Evolutionary conservation across 2,888 invertebrate genomes (phyloP).

Genomic region (Drosophila anomalata): DNA sequence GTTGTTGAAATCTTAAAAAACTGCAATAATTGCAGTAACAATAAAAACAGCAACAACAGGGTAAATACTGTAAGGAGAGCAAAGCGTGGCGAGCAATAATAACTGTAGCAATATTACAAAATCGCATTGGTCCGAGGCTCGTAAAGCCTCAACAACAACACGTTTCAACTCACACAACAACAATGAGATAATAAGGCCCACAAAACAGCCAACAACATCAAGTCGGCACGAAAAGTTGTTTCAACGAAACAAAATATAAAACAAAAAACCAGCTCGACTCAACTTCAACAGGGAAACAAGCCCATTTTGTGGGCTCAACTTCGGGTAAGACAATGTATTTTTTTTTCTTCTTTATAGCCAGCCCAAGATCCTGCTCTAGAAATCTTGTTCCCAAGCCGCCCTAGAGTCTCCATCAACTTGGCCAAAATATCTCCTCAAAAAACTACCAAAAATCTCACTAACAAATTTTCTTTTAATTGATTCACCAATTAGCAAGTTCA

Average conservation of each 20-base stretch:
- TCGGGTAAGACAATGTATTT: conserved; percentile 23
- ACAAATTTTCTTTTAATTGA: conserved; percentile 17
- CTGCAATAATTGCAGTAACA: conserved; percentile 73
- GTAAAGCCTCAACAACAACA: conserved; percentile 10
- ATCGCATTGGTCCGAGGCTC: conserved; percentile 51
- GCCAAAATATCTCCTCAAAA: neutral
- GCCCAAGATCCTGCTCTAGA: conserved; percentile 38
- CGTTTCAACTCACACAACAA: conserved; percentile 33
- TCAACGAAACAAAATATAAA: conserved; percentile 45
- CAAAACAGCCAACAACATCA: conserved; percentile 24
- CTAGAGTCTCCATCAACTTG: neutral
- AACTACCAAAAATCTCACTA: neutral
- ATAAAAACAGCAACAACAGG: conserved; percentile 28
- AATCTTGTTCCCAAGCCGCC: conserved; percentile 19
- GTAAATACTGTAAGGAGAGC: conserved; percentile 48
- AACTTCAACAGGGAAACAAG: conserved; percentile 60
- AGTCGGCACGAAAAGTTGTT: conserved; percentile 41
- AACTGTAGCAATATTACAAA: conserved; percentile 77
- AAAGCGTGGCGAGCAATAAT: conserved; percentile 71
- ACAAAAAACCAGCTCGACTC: conserved; percentile 42
- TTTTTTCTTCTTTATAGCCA: neutral
- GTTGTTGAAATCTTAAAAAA: conserved; percentile 70
- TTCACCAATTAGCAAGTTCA: conserved; percentile 56
- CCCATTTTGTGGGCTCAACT: conserved; percentile 58
- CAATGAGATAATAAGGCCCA: conserved; percentile 43